Evolutionary conservation across 2,797 vertebrate species (phyloP).

Genomic region (Denticeps clupeoides): DNA sequence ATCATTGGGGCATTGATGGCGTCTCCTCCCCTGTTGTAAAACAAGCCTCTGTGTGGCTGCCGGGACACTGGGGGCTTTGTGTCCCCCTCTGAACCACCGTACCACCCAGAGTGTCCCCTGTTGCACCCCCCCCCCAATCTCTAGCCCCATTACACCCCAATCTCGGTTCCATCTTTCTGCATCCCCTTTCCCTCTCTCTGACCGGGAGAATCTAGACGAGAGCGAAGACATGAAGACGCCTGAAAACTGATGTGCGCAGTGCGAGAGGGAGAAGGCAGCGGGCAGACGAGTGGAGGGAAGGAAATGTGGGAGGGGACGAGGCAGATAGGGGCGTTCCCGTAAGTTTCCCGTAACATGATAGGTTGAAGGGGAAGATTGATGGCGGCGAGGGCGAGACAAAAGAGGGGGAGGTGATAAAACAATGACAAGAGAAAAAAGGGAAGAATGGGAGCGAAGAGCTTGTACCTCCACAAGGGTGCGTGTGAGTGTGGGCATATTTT

Average conservation of each 20-base stretch:
- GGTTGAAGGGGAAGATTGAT: slow-evolving; percentile 97
- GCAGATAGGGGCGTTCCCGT: slow-evolving; percentile 64
- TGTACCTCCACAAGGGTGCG: slow-evolving; percentile 41
- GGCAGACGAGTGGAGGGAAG: slow-evolving; percentile 38
- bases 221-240: not conserved
- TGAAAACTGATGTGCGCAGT: not conserved
- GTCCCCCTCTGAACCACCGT: slow-evolving; percentile 62
- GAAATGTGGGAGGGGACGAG: slow-evolving; percentile 62
- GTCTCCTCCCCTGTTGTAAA: slow-evolving; percentile 97
- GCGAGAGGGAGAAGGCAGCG: slow-evolving; percentile 26
- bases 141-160: not conserved
- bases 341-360: slow-evolving; percentile 74
- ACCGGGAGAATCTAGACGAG: not conserved
- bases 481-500: slow-evolving; percentile 65
- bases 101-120: slow-evolving; percentile 90
- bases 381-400: slow-evolving; percentile 72
- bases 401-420: slow-evolving; percentile 64
- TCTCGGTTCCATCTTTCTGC: not conserved
- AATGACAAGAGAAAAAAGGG: slow-evolving; percentile 50
- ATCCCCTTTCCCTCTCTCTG: not conserved
- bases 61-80: slow-evolving; percentile 88
- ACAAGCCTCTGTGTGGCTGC: slow-evolving; percentile 68
- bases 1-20: slow-evolving; percentile 77
- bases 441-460: slow-evolving; percentile 42
- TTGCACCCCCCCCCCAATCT: slow-evolving; percentile 13